These are phyloP conservation scores for Phymorhynchus buccinoides DNA, from an alignment of 1,140 invertebrate species.

Conservation along the genomic window DNA sequence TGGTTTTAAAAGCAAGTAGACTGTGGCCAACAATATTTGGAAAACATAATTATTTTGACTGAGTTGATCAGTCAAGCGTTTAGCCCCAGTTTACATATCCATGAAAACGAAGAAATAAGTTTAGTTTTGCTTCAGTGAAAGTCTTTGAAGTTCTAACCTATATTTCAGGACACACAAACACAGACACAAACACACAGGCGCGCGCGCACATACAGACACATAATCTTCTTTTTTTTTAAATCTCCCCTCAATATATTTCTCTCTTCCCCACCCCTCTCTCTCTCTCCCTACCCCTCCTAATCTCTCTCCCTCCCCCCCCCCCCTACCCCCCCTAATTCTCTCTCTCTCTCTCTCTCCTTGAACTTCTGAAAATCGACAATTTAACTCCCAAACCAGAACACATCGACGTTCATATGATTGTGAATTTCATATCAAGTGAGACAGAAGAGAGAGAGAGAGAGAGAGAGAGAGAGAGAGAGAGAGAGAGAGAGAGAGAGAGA, in stretches of 20 bases:
- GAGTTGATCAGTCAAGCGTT: too few species aligned
- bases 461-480: neutral
- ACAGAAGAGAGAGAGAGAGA: neutral
- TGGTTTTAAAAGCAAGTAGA: too few species aligned
- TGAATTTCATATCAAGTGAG: neutral
- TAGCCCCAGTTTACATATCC: too few species aligned
- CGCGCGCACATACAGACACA: neutral
- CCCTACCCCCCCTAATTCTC: neutral
- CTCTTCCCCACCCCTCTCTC: neutral
- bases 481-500: neutral
- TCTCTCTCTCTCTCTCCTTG: conserved; percentile 1
- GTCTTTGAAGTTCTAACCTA: too few species aligned
- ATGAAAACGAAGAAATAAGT: too few species aligned
- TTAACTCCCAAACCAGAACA: neutral
- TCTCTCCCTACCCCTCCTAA: neutral
- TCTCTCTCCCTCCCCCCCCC: neutral
- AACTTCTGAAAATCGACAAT: neutral
- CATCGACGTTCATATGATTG: neutral
- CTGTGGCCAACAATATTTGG: too few species aligned
- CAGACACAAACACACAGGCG: too few species aligned
- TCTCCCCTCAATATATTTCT: neutral
- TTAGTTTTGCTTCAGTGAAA: too few species aligned
- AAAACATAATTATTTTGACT: too few species aligned
- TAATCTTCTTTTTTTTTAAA: neutral
- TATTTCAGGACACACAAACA: too few species aligned